Evolutionary conservation across 2,888 invertebrate species (phyloP).

Genomic region (Apodemia hepburni): DNA sequence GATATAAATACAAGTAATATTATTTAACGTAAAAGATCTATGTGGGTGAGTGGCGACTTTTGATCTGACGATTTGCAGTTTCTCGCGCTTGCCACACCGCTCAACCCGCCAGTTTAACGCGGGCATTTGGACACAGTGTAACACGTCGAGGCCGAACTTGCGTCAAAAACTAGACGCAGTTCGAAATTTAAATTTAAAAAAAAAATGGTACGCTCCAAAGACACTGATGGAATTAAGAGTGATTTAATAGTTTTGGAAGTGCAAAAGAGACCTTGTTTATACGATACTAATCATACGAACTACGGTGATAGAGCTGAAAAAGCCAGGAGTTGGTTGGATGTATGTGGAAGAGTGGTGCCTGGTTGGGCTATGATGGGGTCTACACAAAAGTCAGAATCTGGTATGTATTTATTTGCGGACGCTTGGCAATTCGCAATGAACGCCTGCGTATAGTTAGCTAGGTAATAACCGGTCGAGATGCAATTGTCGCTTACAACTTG

Average conservation of each 20-base stretch:
- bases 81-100: constrained; percentile 38
- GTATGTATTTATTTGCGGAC: constrained; percentile 57
- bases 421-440: constrained; percentile 34
- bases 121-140: constrained; percentile 57
- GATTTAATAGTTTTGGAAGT: constrained; percentile 63
- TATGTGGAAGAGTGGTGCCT: constrained; percentile 67
- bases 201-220: constrained; percentile 63
- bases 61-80: constrained; percentile 21
- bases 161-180: constrained; percentile 36
- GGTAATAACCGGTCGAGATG: constrained; percentile 48
- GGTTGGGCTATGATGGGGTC: constrained; percentile 60
- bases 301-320: constrained; percentile 70
- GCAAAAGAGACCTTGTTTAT: constrained; percentile 63
- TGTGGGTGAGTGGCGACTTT: neutral
- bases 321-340: constrained; percentile 70
- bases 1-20: too few species aligned
- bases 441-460: constrained; percentile 32
- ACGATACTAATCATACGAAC: constrained; percentile 62
- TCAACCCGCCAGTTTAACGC: constrained; percentile 68
- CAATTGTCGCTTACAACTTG: constrained; percentile 57
- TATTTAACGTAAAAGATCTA: neutral
- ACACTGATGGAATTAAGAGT: constrained; percentile 66
- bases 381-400: constrained; percentile 65
- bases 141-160: constrained; percentile 36
- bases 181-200: constrained; percentile 31